These are phyloP conservation scores for Pristionchus arcanus DNA, from an alignment of 2,888 invertebrate species.

Conservation along the genomic window DNA sequence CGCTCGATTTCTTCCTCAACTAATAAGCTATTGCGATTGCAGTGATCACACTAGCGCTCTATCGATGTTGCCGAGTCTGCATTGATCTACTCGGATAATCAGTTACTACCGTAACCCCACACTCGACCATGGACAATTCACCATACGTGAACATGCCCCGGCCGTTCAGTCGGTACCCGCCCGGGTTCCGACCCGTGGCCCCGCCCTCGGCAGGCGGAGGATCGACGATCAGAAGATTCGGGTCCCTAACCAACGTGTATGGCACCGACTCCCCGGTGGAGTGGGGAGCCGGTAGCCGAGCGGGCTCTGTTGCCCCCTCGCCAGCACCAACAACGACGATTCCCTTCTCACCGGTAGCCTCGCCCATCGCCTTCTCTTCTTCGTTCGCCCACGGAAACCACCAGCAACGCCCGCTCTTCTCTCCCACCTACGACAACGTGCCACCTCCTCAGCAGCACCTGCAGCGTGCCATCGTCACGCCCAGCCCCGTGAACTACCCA, in stretches of 20 bases:
- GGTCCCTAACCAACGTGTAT: constrained; percentile 30
- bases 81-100: not conserved
- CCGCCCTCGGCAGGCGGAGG: constrained; percentile 13
- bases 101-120: not conserved
- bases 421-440: constrained; percentile 55
- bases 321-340: not conserved
- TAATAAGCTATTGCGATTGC: not conserved
- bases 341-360: constrained; percentile 46
- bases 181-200: constrained; percentile 65
- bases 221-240: constrained; percentile 46
- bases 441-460: constrained; percentile 20
- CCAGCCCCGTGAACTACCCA: constrained; percentile 38
- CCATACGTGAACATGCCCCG: constrained; percentile 58
- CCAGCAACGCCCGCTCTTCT: constrained; percentile 35
- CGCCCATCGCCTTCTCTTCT: constrained; percentile 36
- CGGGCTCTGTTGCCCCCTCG: constrained; percentile 21
- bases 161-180: constrained; percentile 65
- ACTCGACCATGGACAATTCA: constrained; percentile 61
- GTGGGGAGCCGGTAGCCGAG: not conserved
- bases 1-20: not conserved
- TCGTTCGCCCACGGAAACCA: not conserved
- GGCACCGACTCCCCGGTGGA: constrained; percentile 48
- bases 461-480: not conserved
- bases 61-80: constrained; percentile 7
- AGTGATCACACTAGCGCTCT: constrained; percentile 35